Base-by-base conservation (phyloP, 2,797 vertebrate genomes). In the Microchirus variegatus region DNA sequence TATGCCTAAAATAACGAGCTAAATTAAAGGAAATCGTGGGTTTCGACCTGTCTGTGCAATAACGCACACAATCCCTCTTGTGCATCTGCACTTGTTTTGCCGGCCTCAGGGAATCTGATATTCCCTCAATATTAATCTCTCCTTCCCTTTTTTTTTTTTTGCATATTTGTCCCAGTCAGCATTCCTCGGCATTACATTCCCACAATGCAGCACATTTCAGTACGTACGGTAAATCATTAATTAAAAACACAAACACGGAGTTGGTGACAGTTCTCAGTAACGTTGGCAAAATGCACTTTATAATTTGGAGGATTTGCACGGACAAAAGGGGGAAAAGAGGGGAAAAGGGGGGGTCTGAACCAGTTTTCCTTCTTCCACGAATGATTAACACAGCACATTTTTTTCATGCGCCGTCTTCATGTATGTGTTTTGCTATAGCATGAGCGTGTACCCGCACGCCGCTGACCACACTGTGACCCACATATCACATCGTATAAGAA, bases 211-310 rank as follows among this genome's bases (percentile, higher is more conserved):
- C 69, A 62, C 51, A 71, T 76, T 86, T 73, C 43, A 53, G 62
- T 63, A 66, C 38, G 35, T 86, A n/a, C n/a, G n/a, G n/a, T n/a
- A 85, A 87, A 89, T 83, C 84, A 84, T 85, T 83, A 71, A 85
- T 82, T 87, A 72, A 46, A 74, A 84, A 77, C 77, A 78, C 53
- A 81, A 80, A 77, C 77, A 80, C 53, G 78, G 78, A 77, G 78
- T 71, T 48, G 35, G 38, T 43, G 81, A 72, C 17, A 40, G 56
- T 63, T 47, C 63, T 87, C 67, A 70, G 60, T 55, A 62, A 71
- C 63, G 57, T 63, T 83, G 74, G 73, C 70, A 79, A 53, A 62
- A 73, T 68, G 65, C 51, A 57, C 58, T 73, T 78, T 59, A 68
- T 78, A 70, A 77, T 77, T 77, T 31, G 79, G 72, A 46, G 77